phyloP scores from a whole-genome alignment of 2,797 vertebrate genomes.

The Centropyge bicolor region DNA sequence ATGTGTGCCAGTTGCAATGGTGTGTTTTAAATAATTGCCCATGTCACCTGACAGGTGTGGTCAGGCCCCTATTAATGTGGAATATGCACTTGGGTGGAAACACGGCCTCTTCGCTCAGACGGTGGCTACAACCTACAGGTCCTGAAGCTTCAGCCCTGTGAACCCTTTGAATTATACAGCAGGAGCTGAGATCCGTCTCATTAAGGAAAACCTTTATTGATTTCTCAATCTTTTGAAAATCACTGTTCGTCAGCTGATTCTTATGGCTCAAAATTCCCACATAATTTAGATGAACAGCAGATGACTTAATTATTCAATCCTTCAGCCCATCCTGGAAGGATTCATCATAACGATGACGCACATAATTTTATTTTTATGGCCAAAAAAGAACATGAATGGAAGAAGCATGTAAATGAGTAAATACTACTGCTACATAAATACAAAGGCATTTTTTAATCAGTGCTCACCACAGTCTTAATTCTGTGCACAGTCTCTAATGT shows the following conservation, averaged over 20 bases:
- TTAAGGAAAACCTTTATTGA: constrained; percentile 91
- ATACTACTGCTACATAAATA: constrained; percentile 27
- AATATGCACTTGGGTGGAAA: too few relatives aligned
- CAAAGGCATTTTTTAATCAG: constrained; percentile 31
- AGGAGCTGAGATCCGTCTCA: constrained; percentile 49
- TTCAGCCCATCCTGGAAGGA: constrained; percentile 34
- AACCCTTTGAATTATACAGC: constrained; percentile 49
- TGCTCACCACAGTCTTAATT: not conserved
- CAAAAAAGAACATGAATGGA: constrained; percentile 22
- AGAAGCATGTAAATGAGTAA: constrained; percentile 13
- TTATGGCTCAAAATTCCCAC: constrained; percentile 85
- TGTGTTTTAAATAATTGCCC: too few relatives aligned
- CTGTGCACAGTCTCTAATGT: constrained; percentile 20
- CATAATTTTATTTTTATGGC: constrained; percentile 14
- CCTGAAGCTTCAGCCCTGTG: constrained; percentile 10
- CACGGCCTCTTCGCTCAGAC: too few relatives aligned
- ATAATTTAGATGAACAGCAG: constrained; percentile 86
- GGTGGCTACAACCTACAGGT: not conserved
- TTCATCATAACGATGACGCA: constrained; percentile 38
- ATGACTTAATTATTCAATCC: constrained; percentile 66
- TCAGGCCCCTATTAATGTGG: too few relatives aligned
- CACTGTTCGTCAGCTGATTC: constrained; percentile 86
- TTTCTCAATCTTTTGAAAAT: constrained; percentile 89
- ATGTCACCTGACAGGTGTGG: too few relatives aligned
- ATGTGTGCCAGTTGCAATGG: too few relatives aligned